A percentile compares a stretch with the other conserved stretches of the same genome.
phyloP scores from a whole-genome alignment of 53 echinoderm and acorn worm genomes.

The Astropecten irregularis region DNA sequence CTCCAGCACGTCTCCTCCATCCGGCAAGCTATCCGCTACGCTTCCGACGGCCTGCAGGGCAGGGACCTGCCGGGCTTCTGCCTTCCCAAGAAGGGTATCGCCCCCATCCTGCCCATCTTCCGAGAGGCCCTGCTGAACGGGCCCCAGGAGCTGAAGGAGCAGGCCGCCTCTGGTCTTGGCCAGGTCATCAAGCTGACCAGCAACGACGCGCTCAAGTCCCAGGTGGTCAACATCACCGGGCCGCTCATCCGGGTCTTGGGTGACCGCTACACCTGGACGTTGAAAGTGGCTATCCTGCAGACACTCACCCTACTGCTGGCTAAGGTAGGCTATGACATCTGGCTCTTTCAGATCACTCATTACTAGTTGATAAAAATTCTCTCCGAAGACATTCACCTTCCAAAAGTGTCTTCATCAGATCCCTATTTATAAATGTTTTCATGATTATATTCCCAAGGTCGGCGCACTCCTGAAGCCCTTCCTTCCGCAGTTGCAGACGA shows the following conservation, averaged over 20 bases:
- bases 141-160: conserved; percentile 89
- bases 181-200: conserved; percentile 92
- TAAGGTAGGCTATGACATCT: conserved; percentile 69
- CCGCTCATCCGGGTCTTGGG: conserved; percentile 95
- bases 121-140: conserved; percentile 94
- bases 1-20: conserved; percentile 82
- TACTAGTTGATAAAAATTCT: too few species aligned
- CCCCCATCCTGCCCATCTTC: conserved; percentile 91
- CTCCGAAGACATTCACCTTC: too few species aligned
- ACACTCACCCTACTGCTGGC: conserved; percentile 83
- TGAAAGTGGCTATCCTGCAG: conserved; percentile 95
- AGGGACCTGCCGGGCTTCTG: conserved; percentile 95
- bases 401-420: too few species aligned
- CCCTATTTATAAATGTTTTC: too few species aligned
- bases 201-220: conserved; percentile 83
- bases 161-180: conserved; percentile 85
- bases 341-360: too few species aligned
- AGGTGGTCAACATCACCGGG: conserved; percentile 97
- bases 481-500: conserved; percentile 96
- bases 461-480: conserved; percentile 97
- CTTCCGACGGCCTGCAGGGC: conserved; percentile 68
- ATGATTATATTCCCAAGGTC: conserved; percentile 79
- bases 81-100: conserved; percentile 77
- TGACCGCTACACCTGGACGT: conserved; percentile 92
- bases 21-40: conserved; percentile 83